Evolutionary conservation across 2,888 invertebrate genomes (phyloP), one percentile per base, ranked within the genome.

Genomic region (Tetranychus truncatus): DNA sequence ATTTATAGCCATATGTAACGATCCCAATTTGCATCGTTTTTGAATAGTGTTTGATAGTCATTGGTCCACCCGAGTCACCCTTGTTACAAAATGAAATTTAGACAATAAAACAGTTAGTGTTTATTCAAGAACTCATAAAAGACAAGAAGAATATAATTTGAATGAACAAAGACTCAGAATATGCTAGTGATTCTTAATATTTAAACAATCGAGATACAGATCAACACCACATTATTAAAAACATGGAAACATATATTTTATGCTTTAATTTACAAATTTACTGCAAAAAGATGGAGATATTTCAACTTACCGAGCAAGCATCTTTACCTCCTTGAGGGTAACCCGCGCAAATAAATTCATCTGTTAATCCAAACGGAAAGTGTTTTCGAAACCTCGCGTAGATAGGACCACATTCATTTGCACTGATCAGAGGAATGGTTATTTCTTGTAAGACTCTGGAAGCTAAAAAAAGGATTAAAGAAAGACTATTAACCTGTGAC

Each of bases 11-110:
- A 80, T 86, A 88, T 0, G 88, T 88, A 0, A 88, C 87, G 0
- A 88, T 82, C 1, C 89, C 89, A 69, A 75, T 46, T 45, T 73
- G 73, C 34, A 46, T 85, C 4, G 78, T 76, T n/a, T 34, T 24
- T n/a, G n/a, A 21, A 6, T 78, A 76, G 21, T 80, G 82, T 74
- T 81, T 81, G 71, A 82, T 85, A 88, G 90, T 89, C 15, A 91
- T 83, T 0, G 91, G 91, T 3, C 91, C 91, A 0, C 91, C 91
- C 73, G 90, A 90, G 83, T 91, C 91, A 1, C 91, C 82, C 82
- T 82, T 69, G 66, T 9, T 1, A 46, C 4, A 15, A 55, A 55
- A 55, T 55, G 3, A 55, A 55, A 15, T 66, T 0, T 66, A 4
- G 66, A n/a, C 18, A 66, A 0, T 34, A 34, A 34, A 34, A 34